phyloP scores from a whole-genome alignment of 2,797 vertebrate genomes.

The Myotis daubentonii region DNA sequence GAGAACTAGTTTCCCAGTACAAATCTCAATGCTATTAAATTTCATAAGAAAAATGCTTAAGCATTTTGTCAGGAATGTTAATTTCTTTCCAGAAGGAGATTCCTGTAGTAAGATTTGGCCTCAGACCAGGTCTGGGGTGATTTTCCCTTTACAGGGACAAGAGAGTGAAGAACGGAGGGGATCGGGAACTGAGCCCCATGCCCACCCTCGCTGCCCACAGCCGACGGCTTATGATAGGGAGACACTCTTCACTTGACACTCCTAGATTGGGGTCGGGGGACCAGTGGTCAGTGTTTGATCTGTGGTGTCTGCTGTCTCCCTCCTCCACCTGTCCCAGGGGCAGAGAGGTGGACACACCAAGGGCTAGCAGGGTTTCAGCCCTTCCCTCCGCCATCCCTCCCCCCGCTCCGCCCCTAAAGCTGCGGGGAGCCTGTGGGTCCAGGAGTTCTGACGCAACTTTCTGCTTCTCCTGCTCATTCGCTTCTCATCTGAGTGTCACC shows the following conservation, averaged over 20 bases:
- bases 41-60: background rate
- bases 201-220: background rate
- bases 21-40: slow-evolving; percentile 2
- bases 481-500: background rate
- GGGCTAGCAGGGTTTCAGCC: background rate
- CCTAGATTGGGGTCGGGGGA: background rate
- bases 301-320: background rate
- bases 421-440: background rate
- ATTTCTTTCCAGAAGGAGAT: background rate
- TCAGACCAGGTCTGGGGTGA: background rate
- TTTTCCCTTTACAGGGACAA: background rate
- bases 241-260: background rate
- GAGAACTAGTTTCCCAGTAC: background rate
- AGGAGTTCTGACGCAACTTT: background rate
- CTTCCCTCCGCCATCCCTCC: background rate
- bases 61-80: background rate
- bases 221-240: background rate
- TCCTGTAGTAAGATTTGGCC: background rate
- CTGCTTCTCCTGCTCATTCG: background rate
- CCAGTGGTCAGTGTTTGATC: background rate
- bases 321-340: background rate
- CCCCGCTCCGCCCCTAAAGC: background rate
- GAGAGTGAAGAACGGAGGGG: background rate
- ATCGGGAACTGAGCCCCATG: background rate
- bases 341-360: background rate